Conservation (phyloP, 2,113 vertebrate genomes). For the Gnathonemus echidnorhynchus region DNA sequence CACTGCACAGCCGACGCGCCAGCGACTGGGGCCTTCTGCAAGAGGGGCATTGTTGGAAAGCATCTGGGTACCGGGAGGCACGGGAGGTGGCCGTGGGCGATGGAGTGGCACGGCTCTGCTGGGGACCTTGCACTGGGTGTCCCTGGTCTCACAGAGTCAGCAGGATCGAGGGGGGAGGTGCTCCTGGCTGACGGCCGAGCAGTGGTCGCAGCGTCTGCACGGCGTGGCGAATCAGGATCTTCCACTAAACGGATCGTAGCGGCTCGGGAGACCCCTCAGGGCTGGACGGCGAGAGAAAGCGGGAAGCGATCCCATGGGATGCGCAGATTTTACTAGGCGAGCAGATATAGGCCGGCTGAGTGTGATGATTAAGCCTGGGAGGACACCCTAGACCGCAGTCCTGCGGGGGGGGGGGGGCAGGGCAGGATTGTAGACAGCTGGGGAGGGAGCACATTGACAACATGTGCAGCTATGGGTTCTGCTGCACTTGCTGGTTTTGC, state of each 20-base stretch:
- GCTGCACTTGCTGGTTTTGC: neutral
- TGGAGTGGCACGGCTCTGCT: neutral
- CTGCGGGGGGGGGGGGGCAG: neutral
- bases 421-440: neutral
- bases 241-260: neutral
- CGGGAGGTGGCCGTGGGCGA: neutral
- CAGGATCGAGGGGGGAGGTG: neutral
- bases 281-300: neutral
- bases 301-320: neutral
- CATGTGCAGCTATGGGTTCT: neutral
- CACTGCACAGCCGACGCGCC: neutral
- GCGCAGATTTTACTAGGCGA: neutral
- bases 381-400: neutral
- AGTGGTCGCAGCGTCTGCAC: neutral
- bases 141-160: neutral
- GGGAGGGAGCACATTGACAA: neutral
- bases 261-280: neutral
- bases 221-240: neutral
- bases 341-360: neutral
- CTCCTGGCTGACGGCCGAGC: neutral
- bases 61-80: neutral
- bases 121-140: neutral
- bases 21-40: neutral
- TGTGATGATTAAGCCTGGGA: neutral
- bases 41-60: slow-evolving; percentile 16